Evolutionary conservation across 2,113 vertebrate species (phyloP).

Genomic region (Donacobius atricapilla): DNA sequence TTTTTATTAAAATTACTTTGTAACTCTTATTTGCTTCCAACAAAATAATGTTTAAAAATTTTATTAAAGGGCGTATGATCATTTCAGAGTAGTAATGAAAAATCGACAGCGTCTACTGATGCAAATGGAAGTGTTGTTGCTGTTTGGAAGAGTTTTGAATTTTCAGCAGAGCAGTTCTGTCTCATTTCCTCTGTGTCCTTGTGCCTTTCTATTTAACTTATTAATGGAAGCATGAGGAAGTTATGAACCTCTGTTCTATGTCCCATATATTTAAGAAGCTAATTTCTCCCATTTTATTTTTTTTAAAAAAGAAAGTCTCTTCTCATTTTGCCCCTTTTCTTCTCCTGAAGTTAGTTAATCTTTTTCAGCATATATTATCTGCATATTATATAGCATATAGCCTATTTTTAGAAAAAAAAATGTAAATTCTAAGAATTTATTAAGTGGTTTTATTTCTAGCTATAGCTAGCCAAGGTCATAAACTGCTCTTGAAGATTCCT

Average conservation of each 20-base stretch:
- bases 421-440: neutral
- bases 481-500: constrained; percentile 4
- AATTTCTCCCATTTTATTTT: neutral
- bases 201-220: neutral
- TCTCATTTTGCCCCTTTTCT: neutral
- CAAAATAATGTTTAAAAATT: neutral
- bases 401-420: neutral
- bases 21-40: constrained; percentile 22
- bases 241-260: neutral
- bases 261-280: neutral
- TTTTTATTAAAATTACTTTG: constrained; percentile 34
- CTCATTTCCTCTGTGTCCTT: neutral
- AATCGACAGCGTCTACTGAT: neutral
- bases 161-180: neutral
- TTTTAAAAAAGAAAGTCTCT: neutral
- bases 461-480: neutral
- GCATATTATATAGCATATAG: neutral
- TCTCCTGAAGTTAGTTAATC: neutral
- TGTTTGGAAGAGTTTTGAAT: neutral
- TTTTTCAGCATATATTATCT: neutral
- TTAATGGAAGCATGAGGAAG: neutral
- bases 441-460: neutral
- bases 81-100: neutral
- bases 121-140: neutral
- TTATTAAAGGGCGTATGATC: neutral